Base-by-base conservation (phyloP, 2,888 invertebrate species). In the Temnothorax ravouxi region DNA sequence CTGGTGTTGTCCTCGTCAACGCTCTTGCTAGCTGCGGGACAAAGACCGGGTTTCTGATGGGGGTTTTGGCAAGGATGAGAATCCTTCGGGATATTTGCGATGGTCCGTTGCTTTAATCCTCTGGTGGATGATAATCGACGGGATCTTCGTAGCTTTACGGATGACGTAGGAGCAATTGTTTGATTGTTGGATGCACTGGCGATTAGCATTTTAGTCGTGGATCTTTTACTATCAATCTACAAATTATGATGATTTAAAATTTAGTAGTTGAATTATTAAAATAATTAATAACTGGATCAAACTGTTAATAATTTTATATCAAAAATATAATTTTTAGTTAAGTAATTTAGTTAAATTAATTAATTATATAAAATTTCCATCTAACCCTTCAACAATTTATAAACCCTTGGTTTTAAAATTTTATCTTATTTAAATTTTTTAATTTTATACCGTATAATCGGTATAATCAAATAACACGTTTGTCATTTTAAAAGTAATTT, bases 71-170 rank as follows among this genome's bases (percentile, higher is more conserved):
- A 81, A 6, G 83, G 81, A 15, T 76, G 18, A 44, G 84, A 41
- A 54, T 81, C 54, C 34, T 84, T 84, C 64, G 62, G 67, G 34
- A 66, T 82, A 72, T 72, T 89, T 44, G 66, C 64, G 75, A 38
- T 75, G 18, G 52, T 38, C 64, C 88, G 76, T 15, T 83, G 82
- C 59, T 88, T 87, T 52, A 94, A 87, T 13, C 94, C 94, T 50
- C 94, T 90, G 3, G 94, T 94, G 62, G 94, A 94, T 11, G 94
- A 93, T 52, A 94, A 83, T 80, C 94, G 91, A n/a, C 94, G 91
- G 0, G 94, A 94, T 83, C 92, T 89, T 41, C 93, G 90, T 3
- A 94, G 84, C 84, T 93, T 90, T 52, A 75, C 85, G n/a, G 84
- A 50, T 59, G 79, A 71, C 41, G 85, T 47, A 25, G 72, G 80